Evolutionary conservation across 2,888 invertebrate genomes (phyloP), one percentile per base, ranked within the genome.

Genomic region (Pegoplata infirma): DNA sequence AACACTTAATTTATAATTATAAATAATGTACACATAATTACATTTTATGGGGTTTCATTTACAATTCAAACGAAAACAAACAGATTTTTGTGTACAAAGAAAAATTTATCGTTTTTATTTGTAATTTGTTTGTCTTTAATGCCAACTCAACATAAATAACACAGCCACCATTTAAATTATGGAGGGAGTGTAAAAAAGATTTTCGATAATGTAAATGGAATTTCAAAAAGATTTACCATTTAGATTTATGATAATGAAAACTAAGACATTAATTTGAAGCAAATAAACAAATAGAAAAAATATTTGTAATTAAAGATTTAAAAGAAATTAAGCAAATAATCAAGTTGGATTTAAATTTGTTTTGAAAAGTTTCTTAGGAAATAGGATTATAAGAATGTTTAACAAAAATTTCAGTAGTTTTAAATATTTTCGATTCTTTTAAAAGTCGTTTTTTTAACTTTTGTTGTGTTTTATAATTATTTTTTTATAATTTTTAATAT

Each of bases 211-310:
- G 47, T 44, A 55, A 68, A 68, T 55, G 47, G 55, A 67, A 61
- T 74, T 61, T 55, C 23, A 36, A 66, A 67, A 25, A 74, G 53
- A 74, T 67, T 67, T 59, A 14, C 44, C 55, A 74, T 75, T 68
- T 25, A 61, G 40, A 68, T 61, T 36, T 53, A 66, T 51, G 28
- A 51, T 53, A 74, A 74, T 61, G 53, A 66, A 46, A n/a, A 73
- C 66, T 59, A 46, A 17, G 23, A 53, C 16, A 61, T 53, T 47
- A 61, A 74, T 59, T 66, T 32, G 59, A 59, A 23, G 28, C 16
- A 19, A 16, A 46, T 10, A 23, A 40, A 47, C 16, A 12, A 64
- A 53, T 10, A 4, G 3, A 19, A n/a, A 25, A 19, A 16, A 49
- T 64, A 36, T 32, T 21, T 71, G 3, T 5, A 23, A 23, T 23